Conservation (phyloP, 2,888 invertebrate genomes). For the Lagria hirta region DNA sequence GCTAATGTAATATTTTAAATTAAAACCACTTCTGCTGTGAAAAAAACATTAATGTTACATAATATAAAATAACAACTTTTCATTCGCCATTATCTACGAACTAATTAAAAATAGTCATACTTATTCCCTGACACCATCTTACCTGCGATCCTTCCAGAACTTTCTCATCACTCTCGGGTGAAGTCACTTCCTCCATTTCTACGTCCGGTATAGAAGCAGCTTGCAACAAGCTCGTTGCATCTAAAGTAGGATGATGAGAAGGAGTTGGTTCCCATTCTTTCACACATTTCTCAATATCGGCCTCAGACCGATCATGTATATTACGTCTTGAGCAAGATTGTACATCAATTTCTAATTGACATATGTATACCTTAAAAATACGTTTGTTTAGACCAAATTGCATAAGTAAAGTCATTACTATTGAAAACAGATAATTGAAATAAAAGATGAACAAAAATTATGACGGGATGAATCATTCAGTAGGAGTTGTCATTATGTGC, state of each 20-base stretch:
- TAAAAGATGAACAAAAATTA: too few relatives aligned
- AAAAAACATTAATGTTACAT: conserved; percentile 31
- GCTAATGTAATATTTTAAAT: too few relatives aligned
- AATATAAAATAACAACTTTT: conserved; percentile 3
- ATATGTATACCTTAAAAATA: conserved; percentile 76
- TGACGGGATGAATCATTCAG: too few relatives aligned
- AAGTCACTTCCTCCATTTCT: conserved; percentile 69
- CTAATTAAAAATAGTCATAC: conserved; percentile 2
- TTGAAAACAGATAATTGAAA: too few relatives aligned
- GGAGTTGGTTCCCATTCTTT: conserved; percentile 79
- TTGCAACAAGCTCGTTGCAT: conserved; percentile 81
- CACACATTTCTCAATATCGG: conserved; percentile 74
- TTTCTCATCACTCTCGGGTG: conserved; percentile 32
- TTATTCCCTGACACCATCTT: conserved; percentile 31
- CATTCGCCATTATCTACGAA: conserved; percentile 8
- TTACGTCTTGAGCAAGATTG: conserved; percentile 79
- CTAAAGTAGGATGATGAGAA: conserved; percentile 75
- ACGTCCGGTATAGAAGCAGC: conserved; percentile 80
- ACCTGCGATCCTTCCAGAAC: conserved; percentile 56
- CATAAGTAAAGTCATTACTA: too few relatives aligned
- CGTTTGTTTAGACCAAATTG: too few relatives aligned
- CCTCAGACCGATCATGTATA: conserved; percentile 75
- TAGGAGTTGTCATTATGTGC: too few relatives aligned
- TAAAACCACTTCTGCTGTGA: conserved; percentile 34
- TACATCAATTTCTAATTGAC: conserved; percentile 82